phyloP scores from a whole-genome alignment of 2,888 invertebrate genomes.

The Hypena proboscidalis region DNA sequence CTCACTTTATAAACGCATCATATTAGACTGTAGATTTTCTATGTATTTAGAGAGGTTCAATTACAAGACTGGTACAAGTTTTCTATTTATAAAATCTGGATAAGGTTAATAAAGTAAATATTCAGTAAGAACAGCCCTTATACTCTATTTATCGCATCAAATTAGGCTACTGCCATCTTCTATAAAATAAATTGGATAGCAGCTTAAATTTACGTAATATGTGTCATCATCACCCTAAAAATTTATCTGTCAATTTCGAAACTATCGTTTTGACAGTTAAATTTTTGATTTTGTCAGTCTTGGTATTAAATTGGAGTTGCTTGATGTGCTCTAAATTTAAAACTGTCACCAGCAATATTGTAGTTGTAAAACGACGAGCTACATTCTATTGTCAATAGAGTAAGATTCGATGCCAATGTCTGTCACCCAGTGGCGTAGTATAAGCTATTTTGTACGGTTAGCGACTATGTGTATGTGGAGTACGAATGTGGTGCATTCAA shows the following conservation, averaged over 20 bases:
- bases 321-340: slow-evolving; percentile 4
- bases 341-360: slow-evolving; percentile 29
- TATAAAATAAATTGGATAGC: too few relatives aligned
- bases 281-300: too few relatives aligned
- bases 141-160: too few relatives aligned
- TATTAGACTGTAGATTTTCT: neutral
- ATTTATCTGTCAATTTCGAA: too few relatives aligned
- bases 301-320: too few relatives aligned
- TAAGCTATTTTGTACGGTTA: slow-evolving; percentile 57
- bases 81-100: neutral
- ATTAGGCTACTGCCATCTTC: too few relatives aligned
- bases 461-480: slow-evolving; percentile 53
- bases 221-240: too few relatives aligned
- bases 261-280: too few relatives aligned
- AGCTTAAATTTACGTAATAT: too few relatives aligned
- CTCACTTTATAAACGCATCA: too few relatives aligned
- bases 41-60: neutral
- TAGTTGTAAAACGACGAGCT: slow-evolving; percentile 13
- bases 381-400: slow-evolving; percentile 24
- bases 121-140: too few relatives aligned
- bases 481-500: slow-evolving; percentile 66
- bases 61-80: neutral
- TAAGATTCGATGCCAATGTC: slow-evolving; percentile 34
- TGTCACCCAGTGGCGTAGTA: slow-evolving; percentile 35
- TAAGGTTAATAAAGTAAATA: neutral